These are phyloP conservation scores for Brachyhypopomus occidentalis DNA, from an alignment of 2,113 vertebrate genomes.

Conservation along the genomic window DNA sequence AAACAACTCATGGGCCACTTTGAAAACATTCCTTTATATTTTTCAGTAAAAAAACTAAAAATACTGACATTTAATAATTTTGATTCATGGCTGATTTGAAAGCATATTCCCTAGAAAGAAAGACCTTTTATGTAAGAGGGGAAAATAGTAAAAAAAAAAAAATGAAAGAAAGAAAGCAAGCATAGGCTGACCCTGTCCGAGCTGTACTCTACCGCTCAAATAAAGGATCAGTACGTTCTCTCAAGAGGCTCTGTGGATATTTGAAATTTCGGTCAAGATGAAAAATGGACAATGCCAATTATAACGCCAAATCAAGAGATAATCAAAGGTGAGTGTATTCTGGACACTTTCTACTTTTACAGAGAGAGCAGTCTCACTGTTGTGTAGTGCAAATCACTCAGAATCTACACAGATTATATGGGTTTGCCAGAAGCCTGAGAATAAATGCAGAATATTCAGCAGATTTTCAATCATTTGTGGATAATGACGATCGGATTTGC, in stretches of 20 bases:
- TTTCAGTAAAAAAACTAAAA: not conserved
- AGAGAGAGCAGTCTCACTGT: slow-evolving; percentile 21
- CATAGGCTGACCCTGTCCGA: not conserved
- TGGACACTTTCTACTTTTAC: slow-evolving; percentile 29
- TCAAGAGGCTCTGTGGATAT: slow-evolving; percentile 36
- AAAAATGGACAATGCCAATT: slow-evolving; percentile 34
- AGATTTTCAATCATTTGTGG: not conserved
- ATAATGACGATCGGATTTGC: slow-evolving; percentile 48
- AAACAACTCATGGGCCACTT: not conserved
- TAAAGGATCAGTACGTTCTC: slow-evolving; percentile 28
- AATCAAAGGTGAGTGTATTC: slow-evolving; percentile 47
- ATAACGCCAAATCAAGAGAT: slow-evolving; percentile 6
- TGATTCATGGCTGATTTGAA: not conserved
- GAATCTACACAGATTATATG: not conserved
- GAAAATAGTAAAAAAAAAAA: not conserved
- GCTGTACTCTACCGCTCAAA: slow-evolving; percentile 9
- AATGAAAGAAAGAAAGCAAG: too few species aligned
- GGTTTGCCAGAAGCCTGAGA: slow-evolving; percentile 19
- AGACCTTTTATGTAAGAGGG: not conserved
- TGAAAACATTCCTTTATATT: not conserved
- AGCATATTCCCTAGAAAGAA: not conserved
- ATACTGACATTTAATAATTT: too few species aligned
- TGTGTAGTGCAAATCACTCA: not conserved
- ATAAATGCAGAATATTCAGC: slow-evolving; percentile 19
- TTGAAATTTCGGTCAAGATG: slow-evolving; percentile 46